Conservation (phyloP, 2,888 invertebrate species). For the Dryomyza anilis region DNA sequence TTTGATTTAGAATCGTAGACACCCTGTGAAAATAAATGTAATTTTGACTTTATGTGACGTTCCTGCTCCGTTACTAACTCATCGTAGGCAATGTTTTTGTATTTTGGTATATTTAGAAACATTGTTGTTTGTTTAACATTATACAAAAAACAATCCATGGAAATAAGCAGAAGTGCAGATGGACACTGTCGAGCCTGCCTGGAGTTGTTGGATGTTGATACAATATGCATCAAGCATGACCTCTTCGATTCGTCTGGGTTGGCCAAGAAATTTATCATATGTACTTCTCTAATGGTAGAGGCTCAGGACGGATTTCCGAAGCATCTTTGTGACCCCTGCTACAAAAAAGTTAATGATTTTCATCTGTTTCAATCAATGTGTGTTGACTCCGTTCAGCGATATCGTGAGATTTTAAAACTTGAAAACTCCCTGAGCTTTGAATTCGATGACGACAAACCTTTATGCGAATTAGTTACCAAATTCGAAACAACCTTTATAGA, state of each 20-base stretch:
- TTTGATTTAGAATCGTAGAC: too few relatives aligned
- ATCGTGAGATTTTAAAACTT: conserved; percentile 14
- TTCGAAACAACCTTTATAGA: conserved; percentile 6
- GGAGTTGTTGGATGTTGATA: conserved; percentile 2
- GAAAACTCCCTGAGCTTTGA: background rate
- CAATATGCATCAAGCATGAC: conserved; percentile 5
- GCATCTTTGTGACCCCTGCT: conserved; percentile 35
- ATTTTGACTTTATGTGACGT: too few relatives aligned
- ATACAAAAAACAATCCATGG: too few relatives aligned
- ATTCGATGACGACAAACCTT: conserved; percentile 27
- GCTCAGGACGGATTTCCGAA: conserved; percentile 35
- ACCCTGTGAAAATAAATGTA: too few relatives aligned
- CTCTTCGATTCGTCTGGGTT: conserved; percentile 35
- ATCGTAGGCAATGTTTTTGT: too few relatives aligned
- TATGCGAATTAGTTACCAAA: conserved; percentile 17
- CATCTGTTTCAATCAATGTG: conserved; percentile 40
- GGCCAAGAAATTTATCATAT: conserved; percentile 43
- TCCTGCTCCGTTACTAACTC: too few relatives aligned
- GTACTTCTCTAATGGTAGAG: conserved; percentile 41
- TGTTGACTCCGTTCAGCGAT: conserved; percentile 29
- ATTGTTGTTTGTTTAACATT: too few relatives aligned
- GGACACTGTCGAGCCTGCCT: conserved; percentile 22
- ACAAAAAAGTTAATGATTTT: conserved; percentile 32
- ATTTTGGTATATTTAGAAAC: too few relatives aligned
- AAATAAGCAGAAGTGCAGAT: too few relatives aligned